These are phyloP conservation scores for Reticulitermes lucifugus DNA, from an alignment of 2,888 invertebrate species.

Conservation along the genomic window DNA sequence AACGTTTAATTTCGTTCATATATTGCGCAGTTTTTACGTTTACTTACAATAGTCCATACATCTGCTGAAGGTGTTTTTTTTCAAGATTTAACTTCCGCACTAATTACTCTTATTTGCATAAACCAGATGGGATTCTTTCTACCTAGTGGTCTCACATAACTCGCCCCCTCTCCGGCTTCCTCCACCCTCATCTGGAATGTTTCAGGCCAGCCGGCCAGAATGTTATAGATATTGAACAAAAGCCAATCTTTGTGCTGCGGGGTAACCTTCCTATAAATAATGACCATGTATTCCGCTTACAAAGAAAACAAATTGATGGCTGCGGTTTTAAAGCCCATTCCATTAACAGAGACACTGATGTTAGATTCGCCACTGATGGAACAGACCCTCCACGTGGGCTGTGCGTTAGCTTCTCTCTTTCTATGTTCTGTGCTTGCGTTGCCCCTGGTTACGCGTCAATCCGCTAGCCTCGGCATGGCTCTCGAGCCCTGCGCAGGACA, in stretches of 20 bases:
- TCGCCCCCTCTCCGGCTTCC: not conserved
- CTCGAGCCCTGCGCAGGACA: not conserved
- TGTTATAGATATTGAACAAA: not conserved
- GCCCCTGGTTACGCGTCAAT: conserved; percentile 28
- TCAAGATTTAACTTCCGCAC: too few species aligned
- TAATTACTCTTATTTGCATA: too few species aligned
- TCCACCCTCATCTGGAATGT: not conserved
- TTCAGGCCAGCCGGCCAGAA: not conserved
- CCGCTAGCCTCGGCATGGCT: not conserved
- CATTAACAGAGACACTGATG: conserved; percentile 11
- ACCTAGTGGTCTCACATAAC: too few species aligned
- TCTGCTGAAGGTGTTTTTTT: too few species aligned
- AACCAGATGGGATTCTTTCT: too few species aligned
- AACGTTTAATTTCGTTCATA: too few species aligned
- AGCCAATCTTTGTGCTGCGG: not conserved
- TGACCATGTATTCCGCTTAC: not conserved
- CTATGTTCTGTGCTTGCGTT: conserved; percentile 16
- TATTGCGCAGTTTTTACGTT: too few species aligned
- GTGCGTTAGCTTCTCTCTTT: not conserved
- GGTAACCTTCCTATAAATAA: not conserved
- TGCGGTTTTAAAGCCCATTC: conserved; percentile 6
- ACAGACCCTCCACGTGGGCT: not conserved
- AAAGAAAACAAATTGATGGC: conserved; percentile 5
- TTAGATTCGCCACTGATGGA: conserved; percentile 31
- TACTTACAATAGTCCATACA: too few species aligned